Evolutionary conservation across 2,113 vertebrate genomes (phyloP).

Genomic region (Tympanuchus pallidicinctus): DNA sequence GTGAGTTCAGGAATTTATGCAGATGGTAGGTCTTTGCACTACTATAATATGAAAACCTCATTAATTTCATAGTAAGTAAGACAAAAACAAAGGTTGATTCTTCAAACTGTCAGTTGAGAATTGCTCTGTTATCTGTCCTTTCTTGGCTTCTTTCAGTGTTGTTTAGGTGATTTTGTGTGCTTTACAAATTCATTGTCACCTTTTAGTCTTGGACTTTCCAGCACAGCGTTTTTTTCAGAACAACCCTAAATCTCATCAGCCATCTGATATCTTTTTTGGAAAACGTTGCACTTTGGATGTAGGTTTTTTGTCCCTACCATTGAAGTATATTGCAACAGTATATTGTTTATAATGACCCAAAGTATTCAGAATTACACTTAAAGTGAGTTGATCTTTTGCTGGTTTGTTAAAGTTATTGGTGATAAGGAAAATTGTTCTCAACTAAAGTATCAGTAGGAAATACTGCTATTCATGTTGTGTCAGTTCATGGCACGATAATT

Average conservation of each 20-base stretch:
- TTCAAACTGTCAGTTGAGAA: background rate
- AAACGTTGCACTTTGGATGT: background rate
- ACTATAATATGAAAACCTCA: slow-evolving; percentile 46
- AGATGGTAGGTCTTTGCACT: slow-evolving; percentile 35
- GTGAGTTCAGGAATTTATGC: slow-evolving; percentile 39
- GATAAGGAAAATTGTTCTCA: background rate
- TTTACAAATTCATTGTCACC: background rate
- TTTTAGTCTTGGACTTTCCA: background rate
- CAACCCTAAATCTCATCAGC: background rate
- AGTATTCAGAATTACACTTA: background rate
- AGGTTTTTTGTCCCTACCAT: background rate
- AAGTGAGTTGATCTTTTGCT: background rate
- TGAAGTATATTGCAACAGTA: background rate
- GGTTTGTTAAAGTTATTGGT: background rate
- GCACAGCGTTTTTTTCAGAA: background rate
- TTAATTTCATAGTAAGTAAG: slow-evolving; percentile 42
- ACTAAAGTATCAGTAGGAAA: background rate
- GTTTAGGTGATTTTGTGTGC: background rate
- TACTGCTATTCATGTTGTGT: too few relatives aligned
- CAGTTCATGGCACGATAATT: background rate
- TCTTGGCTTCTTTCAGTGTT: background rate
- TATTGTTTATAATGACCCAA: background rate
- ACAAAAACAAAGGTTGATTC: background rate
- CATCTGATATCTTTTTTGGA: background rate
- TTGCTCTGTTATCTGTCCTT: background rate